A percentile compares a stretch with the other conserved stretches of the same genome.
phyloP scores from a whole-genome alignment of 2,113 vertebrate genomes.

The Pseudopipra pipra region DNA sequence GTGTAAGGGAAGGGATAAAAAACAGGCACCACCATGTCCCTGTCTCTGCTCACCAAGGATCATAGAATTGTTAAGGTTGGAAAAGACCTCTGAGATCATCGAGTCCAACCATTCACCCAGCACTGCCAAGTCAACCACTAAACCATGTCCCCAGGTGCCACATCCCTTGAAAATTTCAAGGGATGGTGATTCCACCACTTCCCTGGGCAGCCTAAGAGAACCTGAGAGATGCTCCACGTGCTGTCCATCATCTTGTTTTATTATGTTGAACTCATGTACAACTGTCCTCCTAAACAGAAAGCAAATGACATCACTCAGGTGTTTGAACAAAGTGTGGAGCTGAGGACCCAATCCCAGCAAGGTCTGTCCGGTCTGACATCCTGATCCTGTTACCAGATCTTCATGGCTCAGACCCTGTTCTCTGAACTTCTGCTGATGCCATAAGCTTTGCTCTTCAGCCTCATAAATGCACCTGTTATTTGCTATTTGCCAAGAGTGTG shows the following conservation, averaged over 20 bases:
- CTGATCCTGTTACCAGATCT: not conserved
- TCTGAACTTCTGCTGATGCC: not conserved
- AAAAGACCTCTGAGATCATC: not conserved
- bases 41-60: not conserved
- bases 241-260: not conserved
- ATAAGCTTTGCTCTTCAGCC: not conserved
- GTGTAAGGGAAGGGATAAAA: not conserved
- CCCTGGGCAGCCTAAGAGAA: not conserved
- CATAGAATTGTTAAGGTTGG: not conserved
- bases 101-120: not conserved
- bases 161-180: not conserved
- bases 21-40: rapidly evolving
- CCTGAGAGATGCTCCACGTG: not conserved
- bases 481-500: not conserved
- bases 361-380: not conserved
- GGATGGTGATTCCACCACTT: not conserved
- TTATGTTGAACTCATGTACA: not conserved
- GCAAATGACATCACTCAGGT: not conserved
- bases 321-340: not conserved
- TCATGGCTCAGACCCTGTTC: not conserved
- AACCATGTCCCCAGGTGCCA: not conserved
- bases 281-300: not conserved
- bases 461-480: not conserved
- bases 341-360: not conserved
- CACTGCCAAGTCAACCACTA: not conserved